phyloP scores from a whole-genome alignment of 2,113 vertebrate species.

The Pica pica region DNA sequence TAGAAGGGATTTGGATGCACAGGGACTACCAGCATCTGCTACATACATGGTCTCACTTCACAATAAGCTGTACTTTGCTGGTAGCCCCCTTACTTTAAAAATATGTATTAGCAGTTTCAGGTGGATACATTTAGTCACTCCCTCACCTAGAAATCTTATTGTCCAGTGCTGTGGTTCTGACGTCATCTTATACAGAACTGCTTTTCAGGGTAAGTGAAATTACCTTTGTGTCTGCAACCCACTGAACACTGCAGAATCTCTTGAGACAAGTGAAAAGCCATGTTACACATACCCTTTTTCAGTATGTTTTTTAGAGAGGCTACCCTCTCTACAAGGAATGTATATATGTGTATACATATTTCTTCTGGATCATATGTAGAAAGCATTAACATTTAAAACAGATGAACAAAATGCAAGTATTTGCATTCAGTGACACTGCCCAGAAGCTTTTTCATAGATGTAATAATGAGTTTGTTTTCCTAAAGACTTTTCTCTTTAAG shows the following conservation, averaged over 20 bases:
- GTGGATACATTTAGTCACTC: background rate
- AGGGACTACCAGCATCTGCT: background rate
- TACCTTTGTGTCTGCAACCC: background rate
- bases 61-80: background rate
- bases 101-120: background rate
- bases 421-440: background rate
- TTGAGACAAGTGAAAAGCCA: background rate
- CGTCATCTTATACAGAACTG: background rate
- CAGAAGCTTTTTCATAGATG: background rate
- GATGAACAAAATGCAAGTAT: background rate
- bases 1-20: background rate
- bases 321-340: background rate
- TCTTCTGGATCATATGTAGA: background rate
- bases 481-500: background rate
- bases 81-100: background rate
- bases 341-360: background rate
- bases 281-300: background rate
- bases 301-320: background rate
- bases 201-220: background rate
- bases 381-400: slow-evolving; percentile 5
- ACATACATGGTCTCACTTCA: background rate
- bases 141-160: background rate
- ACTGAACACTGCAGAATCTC: background rate
- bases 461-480: background rate
- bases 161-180: background rate